phyloP scores from a whole-genome alignment of 2,888 invertebrate genomes.

The Minunthozetes semirufus region DNA sequence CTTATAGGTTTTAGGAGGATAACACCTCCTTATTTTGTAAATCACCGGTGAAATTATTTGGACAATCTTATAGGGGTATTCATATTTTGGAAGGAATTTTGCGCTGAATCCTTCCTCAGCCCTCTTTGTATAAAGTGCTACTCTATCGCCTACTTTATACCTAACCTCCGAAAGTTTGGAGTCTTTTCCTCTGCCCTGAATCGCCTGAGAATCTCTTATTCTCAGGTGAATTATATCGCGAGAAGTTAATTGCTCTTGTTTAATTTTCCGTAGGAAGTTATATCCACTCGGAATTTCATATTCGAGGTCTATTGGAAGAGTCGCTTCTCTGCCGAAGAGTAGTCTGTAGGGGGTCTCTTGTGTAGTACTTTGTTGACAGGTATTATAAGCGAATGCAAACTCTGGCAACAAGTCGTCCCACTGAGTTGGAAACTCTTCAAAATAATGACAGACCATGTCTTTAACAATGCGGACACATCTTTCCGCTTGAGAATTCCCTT shows the following conservation, averaged over 20 bases:
- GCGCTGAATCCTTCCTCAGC: neutral
- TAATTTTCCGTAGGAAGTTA: neutral
- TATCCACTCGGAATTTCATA: neutral
- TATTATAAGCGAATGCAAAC: slow-evolving; percentile 42
- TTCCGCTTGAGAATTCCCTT: slow-evolving; percentile 34
- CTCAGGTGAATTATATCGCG: neutral
- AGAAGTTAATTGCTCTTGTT: neutral
- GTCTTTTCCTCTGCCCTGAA: neutral
- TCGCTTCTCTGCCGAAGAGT: slow-evolving; percentile 34
- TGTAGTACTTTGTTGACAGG: slow-evolving; percentile 36
- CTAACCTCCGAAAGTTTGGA: neutral
- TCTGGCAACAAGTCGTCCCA: slow-evolving; percentile 44
- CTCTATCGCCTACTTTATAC: neutral
- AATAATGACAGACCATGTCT: slow-evolving; percentile 42
- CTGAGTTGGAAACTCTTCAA: slow-evolving; percentile 37
- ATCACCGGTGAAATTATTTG: no score
- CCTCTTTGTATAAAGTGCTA: neutral
- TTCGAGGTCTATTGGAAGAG: slow-evolving; percentile 37
- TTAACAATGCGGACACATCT: slow-evolving; percentile 25
- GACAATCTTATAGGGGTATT: neutral
- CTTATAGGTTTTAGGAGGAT: no score
- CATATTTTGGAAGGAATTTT: neutral
- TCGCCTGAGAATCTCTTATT: neutral
- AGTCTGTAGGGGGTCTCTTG: neutral
- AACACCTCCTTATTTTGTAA: no score